Evolutionary conservation across 2,113 vertebrate species (phyloP), one percentile per base, ranked within the genome.

Genomic region (Nyctibius bracteatus): DNA sequence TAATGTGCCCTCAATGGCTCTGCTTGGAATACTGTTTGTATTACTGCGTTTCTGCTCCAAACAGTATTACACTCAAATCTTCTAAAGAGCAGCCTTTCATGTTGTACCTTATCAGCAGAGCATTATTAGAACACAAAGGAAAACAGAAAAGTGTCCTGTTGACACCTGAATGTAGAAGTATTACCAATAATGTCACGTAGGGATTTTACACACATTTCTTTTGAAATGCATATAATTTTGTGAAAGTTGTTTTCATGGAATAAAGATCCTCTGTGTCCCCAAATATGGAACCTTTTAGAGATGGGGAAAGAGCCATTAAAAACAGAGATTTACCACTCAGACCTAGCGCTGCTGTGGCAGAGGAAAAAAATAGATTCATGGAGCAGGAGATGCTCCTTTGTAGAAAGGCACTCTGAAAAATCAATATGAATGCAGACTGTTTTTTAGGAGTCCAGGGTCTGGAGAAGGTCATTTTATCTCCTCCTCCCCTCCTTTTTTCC

Each of bases 401-500:
- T 81, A 93, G 74, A 90, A 81, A 20, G 39, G 35, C 51, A 39
- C 31, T 80, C 35, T 61, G 67, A 82, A 81, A 95, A 94, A 91
- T 80, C 93, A 92, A 3, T 81, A 63, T 4, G 2, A 57, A 47
- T 3, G 8, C 12, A 80, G 57, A 55, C 31, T 57, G 35, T 8
- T 6, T 51, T 89, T 95, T 63, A 91, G 51, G 33, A 89, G 14
- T 31, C 33, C 23, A 82, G 39, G 24, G 31, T 88, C 41, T 86
- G 11, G 15, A 62, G 24, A 9, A 86, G 39, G 24, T 80, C 1
- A 44, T 70, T 96, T 92, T 88, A 46, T 47, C 59, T 70, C 8
- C 3, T 4, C 15, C 5, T 15, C 3, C 5, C 0, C 1, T 8
- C 3, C 1, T 6, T 47, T 62, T 52, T 44, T 10, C 1, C 1